Conservation (phyloP, 30 jellyfish, hydroid and myxozoan genomes). For the Pseudorhiza aurosa region DNA sequence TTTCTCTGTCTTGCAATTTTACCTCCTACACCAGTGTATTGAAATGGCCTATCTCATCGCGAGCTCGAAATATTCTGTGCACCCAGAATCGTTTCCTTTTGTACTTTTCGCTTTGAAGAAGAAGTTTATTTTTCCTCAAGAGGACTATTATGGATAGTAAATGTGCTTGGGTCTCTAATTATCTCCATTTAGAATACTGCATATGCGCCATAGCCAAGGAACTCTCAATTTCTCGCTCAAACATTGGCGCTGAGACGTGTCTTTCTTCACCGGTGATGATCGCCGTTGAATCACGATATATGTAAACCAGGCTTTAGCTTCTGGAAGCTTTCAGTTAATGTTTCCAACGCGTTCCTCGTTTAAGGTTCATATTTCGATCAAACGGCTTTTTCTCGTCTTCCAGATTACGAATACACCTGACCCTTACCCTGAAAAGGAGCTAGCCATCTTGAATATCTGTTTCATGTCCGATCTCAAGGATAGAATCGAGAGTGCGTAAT, state of each 20-base stretch:
- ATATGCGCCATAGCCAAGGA: background rate
- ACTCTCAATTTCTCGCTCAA: background rate
- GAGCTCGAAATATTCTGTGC: background rate
- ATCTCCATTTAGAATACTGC: background rate
- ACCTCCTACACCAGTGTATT: background rate
- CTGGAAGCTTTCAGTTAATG: too few relatives aligned
- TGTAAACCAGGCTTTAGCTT: too few relatives aligned
- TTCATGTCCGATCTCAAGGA: too few relatives aligned
- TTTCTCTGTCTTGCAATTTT: background rate
- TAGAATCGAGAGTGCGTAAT: too few relatives aligned
- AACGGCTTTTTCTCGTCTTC: too few relatives aligned
- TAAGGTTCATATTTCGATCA: too few relatives aligned
- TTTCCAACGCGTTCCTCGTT: too few relatives aligned
- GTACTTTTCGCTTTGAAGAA: background rate
- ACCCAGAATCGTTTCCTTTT: background rate
- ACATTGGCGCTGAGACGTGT: background rate
- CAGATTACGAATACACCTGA: too few relatives aligned
- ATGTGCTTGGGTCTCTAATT: background rate
- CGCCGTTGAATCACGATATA: background rate
- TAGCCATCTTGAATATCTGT: too few relatives aligned
- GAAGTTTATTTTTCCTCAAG: background rate
- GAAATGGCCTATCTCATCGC: constrained; percentile 4
- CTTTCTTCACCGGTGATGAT: background rate
- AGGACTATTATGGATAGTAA: background rate
- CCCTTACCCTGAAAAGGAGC: too few relatives aligned